Evolutionary conservation across 2,797 vertebrate genomes (phyloP), one percentile per base, ranked within the genome.

Genomic region (Fistularia tabacaria): DNA sequence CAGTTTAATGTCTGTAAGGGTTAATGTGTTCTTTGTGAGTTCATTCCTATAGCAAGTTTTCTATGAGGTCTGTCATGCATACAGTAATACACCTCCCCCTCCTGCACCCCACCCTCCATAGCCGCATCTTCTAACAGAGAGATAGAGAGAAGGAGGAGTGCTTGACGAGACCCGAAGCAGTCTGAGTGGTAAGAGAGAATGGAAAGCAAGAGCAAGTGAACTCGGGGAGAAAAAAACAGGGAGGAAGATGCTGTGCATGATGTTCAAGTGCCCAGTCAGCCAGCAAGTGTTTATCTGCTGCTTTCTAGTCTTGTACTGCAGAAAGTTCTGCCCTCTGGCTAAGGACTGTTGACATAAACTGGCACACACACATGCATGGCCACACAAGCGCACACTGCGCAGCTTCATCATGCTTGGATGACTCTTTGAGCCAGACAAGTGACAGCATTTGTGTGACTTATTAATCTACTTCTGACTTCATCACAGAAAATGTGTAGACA

Each of bases 11-110:
- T 68, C 40, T 49, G 49, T 62, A 48, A 15, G 68, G 40, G 66
- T 50, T 14, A 45, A 62, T 74, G 63, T 73, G 66, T 57, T 71
- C 76, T 80, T 81, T 83, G 72, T 74, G 55, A 67, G 64, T 55
- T 48, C 50, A 15, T 25, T 43, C 66, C 75, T 62, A 58, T 66
- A 67, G 62, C 64, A 58, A 62, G 46, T 51, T 46, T 51, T 85
- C 59, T 76, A 62, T 71, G 71, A 74, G 77, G 54, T 63, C 79
- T 60, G 72, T 76, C 77, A 83, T 81, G 83, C 85, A 71, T 81
- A 73, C 71, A 59, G 56, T 77, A 69, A 82, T 76, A 69, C 11
- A 57, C 62, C 9, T 46, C 54, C 38, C 47, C n/a, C 38, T 25
- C 25, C n/a, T 54, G 43, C 42, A 36, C 42, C n/a, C 12, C 14